Conservation (phyloP, 92 coral and sea anemone genomes). For the Anthopleura xanthogrammica region DNA sequence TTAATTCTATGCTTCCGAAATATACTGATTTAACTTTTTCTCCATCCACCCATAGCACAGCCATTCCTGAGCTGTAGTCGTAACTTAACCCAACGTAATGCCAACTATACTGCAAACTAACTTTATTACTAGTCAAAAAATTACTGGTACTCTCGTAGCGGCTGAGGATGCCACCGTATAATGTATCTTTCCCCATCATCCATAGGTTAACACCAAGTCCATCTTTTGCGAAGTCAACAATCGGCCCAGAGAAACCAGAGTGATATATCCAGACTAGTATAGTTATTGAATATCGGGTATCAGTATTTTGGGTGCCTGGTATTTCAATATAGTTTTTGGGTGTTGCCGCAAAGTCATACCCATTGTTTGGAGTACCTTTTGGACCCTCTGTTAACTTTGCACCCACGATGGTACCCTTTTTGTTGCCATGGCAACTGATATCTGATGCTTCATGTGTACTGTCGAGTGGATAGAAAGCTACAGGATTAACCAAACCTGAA, state of each 20-base stretch:
- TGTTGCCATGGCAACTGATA: conserved; percentile 79
- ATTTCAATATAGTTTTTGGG: conserved; percentile 62
- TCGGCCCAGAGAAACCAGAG: conserved; percentile 63
- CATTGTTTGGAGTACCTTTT: conserved; percentile 31
- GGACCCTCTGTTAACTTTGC: conserved; percentile 55
- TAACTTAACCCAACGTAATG: conserved; percentile 66
- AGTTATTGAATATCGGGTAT: conserved; percentile 61
- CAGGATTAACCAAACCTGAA: conserved; percentile 63
- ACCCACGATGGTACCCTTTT: conserved; percentile 46
- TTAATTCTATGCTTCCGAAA: conserved; percentile 46
- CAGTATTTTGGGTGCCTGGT: conserved; percentile 53
- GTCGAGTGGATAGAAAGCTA: conserved; percentile 72
- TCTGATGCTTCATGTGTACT: conserved; percentile 42
- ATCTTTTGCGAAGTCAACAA: conserved; percentile 40
- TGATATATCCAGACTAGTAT: conserved; percentile 67
- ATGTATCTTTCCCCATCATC: conserved; percentile 46
- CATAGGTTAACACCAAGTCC: conserved; percentile 55
- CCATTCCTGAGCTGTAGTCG: conserved; percentile 46
- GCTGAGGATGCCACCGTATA: conserved; percentile 38
- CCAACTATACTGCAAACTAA: conserved; percentile 50
- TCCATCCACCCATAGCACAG: conserved; percentile 71
- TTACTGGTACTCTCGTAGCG: conserved; percentile 33
- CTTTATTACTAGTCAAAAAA: conserved; percentile 33
- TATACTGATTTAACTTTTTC: conserved; percentile 27
- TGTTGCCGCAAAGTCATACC: conserved; percentile 67